Conservation (phyloP, 2,888 invertebrate species). For the Entomobrya proxima region DNA sequence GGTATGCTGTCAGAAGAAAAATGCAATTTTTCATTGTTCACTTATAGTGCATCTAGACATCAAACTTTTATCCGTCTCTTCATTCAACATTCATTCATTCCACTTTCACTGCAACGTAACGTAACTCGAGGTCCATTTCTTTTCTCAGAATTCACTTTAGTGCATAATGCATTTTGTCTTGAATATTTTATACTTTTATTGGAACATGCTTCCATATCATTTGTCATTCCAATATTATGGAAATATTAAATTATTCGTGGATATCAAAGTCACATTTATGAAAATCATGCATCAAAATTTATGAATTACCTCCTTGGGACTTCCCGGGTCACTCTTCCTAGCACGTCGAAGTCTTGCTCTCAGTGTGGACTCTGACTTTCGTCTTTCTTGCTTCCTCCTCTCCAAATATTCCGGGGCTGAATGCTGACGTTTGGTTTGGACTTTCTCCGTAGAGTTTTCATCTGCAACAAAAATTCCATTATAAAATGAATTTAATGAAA, state of each 20-base stretch:
- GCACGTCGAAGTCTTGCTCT: constrained; percentile 78
- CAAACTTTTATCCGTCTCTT: background rate
- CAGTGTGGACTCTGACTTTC: constrained; percentile 82
- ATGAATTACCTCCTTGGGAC: constrained; percentile 76
- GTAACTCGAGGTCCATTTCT: background rate
- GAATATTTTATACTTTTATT: background rate
- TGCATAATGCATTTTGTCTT: constrained; percentile 5
- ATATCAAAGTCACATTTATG: constrained; percentile 1
- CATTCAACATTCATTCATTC: background rate
- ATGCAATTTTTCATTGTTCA: constrained; percentile 22
- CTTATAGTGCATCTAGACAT: background rate
- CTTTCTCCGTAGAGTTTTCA: constrained; percentile 81
- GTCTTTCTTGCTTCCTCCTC: constrained; percentile 85
- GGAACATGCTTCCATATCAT: background rate
- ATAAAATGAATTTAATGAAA: no score
- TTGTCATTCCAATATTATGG: background rate
- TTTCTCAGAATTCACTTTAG: background rate
- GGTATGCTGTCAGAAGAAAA: constrained; percentile 1
- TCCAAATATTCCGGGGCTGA: constrained; percentile 94
- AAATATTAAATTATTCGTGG: background rate
- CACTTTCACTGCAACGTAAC: background rate
- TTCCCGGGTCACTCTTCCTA: constrained; percentile 75
- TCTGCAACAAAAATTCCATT: no score
- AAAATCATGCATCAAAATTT: background rate
- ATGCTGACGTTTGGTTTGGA: constrained; percentile 84